These are phyloP conservation scores for Platycercus adscitus DNA, from an alignment of 2,113 vertebrate species.

Conservation along the genomic window DNA sequence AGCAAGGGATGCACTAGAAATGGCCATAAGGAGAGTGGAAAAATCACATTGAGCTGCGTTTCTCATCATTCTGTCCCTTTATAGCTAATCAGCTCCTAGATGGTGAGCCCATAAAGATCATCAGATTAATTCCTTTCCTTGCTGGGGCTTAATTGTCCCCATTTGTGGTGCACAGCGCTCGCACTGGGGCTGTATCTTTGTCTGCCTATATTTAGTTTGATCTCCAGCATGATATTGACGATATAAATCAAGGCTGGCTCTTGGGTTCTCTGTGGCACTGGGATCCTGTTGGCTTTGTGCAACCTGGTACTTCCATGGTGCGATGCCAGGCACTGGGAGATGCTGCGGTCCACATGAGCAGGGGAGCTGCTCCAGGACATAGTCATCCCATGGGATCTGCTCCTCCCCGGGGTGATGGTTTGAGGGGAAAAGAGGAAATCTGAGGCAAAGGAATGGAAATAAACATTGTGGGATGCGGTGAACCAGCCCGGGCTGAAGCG, in stretches of 20 bases:
- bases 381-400: neutral
- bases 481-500: neutral
- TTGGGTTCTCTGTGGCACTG: neutral
- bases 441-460: neutral
- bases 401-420: neutral
- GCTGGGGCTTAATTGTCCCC: slow-evolving; percentile 37
- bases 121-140: slow-evolving; percentile 19
- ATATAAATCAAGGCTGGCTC: neutral
- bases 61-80: neutral
- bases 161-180: neutral
- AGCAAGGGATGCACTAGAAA: neutral
- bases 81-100: neutral
- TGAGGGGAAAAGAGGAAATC: neutral
- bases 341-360: neutral
- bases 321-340: neutral
- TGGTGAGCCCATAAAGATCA: neutral
- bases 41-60: neutral
- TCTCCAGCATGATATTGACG: neutral
- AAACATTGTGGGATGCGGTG: neutral
- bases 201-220: slow-evolving; percentile 34
- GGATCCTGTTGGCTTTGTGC: neutral
- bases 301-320: rapidly evolving
- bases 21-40: slow-evolving; percentile 6
- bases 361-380: neutral
- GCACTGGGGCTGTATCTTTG: neutral